phyloP scores from a whole-genome alignment of 2,797 vertebrate genomes.

The Phylloscopus collybita region DNA sequence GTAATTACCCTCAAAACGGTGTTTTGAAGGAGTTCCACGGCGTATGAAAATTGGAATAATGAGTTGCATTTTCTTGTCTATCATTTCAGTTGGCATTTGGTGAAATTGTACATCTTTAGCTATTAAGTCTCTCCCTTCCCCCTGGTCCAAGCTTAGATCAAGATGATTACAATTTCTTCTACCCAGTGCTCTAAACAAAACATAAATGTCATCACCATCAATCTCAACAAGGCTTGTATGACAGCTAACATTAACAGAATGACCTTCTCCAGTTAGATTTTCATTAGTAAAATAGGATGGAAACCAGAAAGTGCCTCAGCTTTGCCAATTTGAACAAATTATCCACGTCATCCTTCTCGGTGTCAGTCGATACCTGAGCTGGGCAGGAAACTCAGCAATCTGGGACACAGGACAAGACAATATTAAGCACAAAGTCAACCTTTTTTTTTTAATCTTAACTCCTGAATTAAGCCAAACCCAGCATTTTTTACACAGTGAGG shows the following conservation, averaged over 20 bases:
- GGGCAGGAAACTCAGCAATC: background rate
- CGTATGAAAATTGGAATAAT: background rate
- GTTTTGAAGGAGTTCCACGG: background rate
- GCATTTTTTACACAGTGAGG: background rate
- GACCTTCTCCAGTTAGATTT: conserved; percentile 31
- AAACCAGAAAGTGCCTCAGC: background rate
- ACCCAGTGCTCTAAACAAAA: background rate
- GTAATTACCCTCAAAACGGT: background rate
- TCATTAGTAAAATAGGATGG: conserved; percentile 29
- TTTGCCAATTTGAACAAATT: background rate
- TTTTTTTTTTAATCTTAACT: background rate
- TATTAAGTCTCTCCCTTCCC: background rate
- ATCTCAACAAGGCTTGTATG: conserved; percentile 18
- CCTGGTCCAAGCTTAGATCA: background rate
- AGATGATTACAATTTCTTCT: background rate
- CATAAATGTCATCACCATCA: conserved; percentile 42
- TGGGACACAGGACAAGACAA: background rate
- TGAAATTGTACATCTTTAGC: background rate
- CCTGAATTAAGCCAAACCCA: background rate
- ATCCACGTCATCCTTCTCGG: background rate
- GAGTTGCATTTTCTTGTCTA: background rate
- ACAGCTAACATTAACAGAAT: conserved; percentile 22
- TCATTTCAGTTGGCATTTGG: background rate
- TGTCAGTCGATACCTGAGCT: background rate
- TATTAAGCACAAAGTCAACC: background rate